A percentile compares a stretch with the other conserved stretches of the same genome.
Conservation (phyloP, 2,888 invertebrate species). For the Galerucella calmariensis region DNA sequence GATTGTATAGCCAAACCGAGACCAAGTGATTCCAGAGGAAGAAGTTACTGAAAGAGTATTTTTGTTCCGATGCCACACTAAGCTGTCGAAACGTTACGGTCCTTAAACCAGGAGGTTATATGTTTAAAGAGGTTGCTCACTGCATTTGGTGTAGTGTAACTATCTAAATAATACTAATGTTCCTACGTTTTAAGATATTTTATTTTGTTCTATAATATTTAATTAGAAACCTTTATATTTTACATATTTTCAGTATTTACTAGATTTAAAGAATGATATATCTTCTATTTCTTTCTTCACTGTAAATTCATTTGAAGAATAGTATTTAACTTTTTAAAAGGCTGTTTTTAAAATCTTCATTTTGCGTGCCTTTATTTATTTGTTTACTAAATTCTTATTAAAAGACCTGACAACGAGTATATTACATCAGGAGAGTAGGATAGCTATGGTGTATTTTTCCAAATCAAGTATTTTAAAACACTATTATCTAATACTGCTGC, state of each 20-base stretch:
- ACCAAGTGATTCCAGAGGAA: not conserved
- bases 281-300: too few relatives aligned
- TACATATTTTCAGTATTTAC: too few relatives aligned
- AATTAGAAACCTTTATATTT: too few relatives aligned
- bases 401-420: conserved; percentile 1
- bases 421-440: not conserved
- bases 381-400: conserved; percentile 2
- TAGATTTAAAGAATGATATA: too few relatives aligned
- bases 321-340: too few relatives aligned
- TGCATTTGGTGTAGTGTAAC: not conserved
- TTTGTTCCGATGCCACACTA: not conserved
- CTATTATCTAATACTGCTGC: not conserved
- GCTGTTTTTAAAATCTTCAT: not conserved
- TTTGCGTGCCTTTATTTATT: not conserved
- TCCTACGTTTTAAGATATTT: too few relatives aligned
- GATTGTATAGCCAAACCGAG: not conserved
- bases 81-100: conserved; percentile 2
- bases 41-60: not conserved
- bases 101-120: not conserved
- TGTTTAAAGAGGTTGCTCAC: not conserved
- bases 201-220: too few relatives aligned
- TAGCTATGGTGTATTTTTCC: not conserved
- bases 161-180: too few relatives aligned
- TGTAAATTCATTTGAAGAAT: too few relatives aligned
- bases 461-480: not conserved